Evolutionary conservation across 2,113 vertebrate species (phyloP).

Genomic region (Nothocercus julius): DNA sequence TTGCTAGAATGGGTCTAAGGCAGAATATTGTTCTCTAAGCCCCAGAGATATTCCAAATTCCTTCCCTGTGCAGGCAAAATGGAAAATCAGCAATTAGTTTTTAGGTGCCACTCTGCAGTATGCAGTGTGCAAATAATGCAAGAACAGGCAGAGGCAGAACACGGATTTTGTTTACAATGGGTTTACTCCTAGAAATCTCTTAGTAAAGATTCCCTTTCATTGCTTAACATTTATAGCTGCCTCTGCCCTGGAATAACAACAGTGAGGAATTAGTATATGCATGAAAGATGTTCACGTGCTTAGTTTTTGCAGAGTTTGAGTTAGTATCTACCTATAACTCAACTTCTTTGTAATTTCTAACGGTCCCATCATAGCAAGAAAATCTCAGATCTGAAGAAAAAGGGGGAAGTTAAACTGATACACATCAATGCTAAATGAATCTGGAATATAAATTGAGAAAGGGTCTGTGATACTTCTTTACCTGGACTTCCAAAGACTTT

Average conservation of each 20-base stretch:
- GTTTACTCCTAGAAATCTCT: not conserved
- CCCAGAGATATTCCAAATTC: not conserved
- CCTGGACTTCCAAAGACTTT: rapidly evolving
- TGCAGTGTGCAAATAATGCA: not conserved
- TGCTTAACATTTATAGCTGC: not conserved
- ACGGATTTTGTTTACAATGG: not conserved
- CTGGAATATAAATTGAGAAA: not conserved
- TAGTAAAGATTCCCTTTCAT: not conserved
- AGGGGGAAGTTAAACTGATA: not conserved
- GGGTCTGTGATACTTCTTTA: not conserved
- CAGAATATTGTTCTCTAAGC: not conserved
- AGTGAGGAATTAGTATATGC: not conserved
- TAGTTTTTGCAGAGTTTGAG: rapidly evolving
- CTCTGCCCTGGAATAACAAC: not conserved
- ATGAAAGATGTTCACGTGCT: not conserved
- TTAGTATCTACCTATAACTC: not conserved
- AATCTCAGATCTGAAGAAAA: not conserved
- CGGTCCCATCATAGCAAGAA: not conserved
- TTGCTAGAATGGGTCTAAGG: not conserved
- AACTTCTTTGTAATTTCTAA: not conserved
- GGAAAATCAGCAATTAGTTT: not conserved
- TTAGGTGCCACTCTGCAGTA: not conserved
- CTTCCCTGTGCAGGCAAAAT: not conserved
- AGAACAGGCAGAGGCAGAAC: not conserved
- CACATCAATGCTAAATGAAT: not conserved